Evolutionary conservation across 2,113 vertebrate genomes (phyloP), one percentile per base, ranked within the genome.

Genomic region (Leucopsar rothschildi): DNA sequence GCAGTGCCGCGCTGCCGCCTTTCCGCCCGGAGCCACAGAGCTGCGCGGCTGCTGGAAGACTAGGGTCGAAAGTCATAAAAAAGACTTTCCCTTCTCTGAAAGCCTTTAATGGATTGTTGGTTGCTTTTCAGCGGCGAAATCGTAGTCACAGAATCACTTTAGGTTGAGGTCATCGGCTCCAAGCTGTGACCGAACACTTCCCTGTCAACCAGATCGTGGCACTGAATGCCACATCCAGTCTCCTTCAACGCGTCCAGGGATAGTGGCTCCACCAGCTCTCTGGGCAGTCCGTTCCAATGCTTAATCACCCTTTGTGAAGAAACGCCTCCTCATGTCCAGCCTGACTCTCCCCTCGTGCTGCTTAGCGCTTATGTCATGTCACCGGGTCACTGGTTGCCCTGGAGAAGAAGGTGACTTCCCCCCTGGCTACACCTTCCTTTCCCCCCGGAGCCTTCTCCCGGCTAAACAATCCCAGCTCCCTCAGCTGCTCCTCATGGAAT

Each of bases 1-100:
- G 5, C 0, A 1, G 17, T 10, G 17, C 1, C 0, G 11, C 1
- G 9, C 3, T 37, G 5, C 2, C 7, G 9, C 6, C 3, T 6
- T 6, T 0, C 4, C 1, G 2, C 15, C 2, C 18, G 5, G 65
- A 40, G 5, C 12, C 8, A 0, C 0, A 9, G 8, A 1, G 0
- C 2, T 5, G 15, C 23, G 19, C 12, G 2, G 39, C 10, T 18
- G 21, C 7, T 28, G 39, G 17, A 11, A 23, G 10, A 19, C 4
- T 15, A 22, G 45, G 12, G 23, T 11, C 2, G 0, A 2, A 52
- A 39, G 50, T 52, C 25, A 52, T 10, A 16, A 47, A 12, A 35
- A 35, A 7, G 3, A 6, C 4, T 7, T 33, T 50, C 3, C 5
- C 0, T 31, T 37, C 3, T 29, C 44, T 39, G 9, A n/a, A 45